Evolutionary conservation across 1,140 invertebrate species (phyloP).

Genomic region (Drosophila willistoni): DNA sequence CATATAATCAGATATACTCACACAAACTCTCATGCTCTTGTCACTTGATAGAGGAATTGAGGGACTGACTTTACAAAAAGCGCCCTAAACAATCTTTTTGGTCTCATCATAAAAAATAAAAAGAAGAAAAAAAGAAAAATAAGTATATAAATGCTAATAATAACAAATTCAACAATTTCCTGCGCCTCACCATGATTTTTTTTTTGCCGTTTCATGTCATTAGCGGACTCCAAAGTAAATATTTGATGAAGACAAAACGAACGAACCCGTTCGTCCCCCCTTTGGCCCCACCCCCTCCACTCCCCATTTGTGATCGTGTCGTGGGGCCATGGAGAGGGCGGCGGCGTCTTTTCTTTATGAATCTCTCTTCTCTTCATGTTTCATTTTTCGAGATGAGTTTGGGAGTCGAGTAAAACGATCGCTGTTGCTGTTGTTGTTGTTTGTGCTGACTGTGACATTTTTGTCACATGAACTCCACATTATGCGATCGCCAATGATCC

Average conservation of each 20-base stretch:
- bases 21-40: slow-evolving; percentile 14
- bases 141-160: slow-evolving; percentile 54
- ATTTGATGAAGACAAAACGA: slow-evolving; percentile 59
- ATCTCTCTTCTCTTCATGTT: slow-evolving; percentile 23
- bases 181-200: slow-evolving; percentile 23
- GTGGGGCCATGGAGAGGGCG: slow-evolving; percentile 48
- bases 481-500: slow-evolving; percentile 29
- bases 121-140: slow-evolving; percentile 29
- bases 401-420: slow-evolving; percentile 43
- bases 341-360: slow-evolving; percentile 12
- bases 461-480: slow-evolving; percentile 51
- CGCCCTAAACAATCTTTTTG: slow-evolving; percentile 37
- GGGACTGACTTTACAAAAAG: background rate
- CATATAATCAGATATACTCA: slow-evolving; percentile 46
- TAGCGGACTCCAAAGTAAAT: slow-evolving; percentile 60
- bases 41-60: slow-evolving; percentile 42
- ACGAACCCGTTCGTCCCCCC: slow-evolving; percentile 45
- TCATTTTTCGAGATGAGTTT: slow-evolving; percentile 48
- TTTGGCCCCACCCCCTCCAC: background rate
- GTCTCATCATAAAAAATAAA: slow-evolving; percentile 22
- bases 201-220: slow-evolving; percentile 50
- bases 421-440: slow-evolving; percentile 14
- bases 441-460: slow-evolving; percentile 56
- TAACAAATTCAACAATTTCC: slow-evolving; percentile 60
- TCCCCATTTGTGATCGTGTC: slow-evolving; percentile 36